phyloP scores from a whole-genome alignment of 2,888 invertebrate genomes.

The Nomada flava region DNA sequence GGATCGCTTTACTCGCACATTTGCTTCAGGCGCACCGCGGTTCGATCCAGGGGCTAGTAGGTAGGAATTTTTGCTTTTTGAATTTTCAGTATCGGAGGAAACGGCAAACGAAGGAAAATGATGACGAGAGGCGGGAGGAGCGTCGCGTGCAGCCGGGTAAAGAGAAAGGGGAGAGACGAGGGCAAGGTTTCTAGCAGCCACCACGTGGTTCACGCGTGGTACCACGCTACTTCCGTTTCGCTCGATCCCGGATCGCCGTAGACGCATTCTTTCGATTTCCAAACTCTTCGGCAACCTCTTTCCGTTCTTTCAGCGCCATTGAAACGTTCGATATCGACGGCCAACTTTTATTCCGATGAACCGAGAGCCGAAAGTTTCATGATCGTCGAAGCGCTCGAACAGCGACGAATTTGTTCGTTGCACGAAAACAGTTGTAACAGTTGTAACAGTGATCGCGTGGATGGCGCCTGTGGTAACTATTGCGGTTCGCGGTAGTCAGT shows the following conservation, averaged over 20 bases:
- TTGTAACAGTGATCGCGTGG: conserved; percentile 59
- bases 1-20: too few species aligned
- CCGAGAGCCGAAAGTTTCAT: background rate
- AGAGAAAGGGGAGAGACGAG: conserved; percentile 6
- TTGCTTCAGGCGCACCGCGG: too few species aligned
- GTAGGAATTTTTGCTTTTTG: too few species aligned
- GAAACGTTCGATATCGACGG: background rate
- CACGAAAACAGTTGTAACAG: background rate
- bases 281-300: background rate
- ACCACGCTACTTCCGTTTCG: conserved; percentile 28
- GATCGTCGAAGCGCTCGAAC: background rate
- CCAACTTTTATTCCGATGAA: background rate
- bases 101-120: background rate
- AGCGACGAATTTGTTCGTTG: background rate
- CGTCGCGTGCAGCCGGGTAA: too few species aligned
- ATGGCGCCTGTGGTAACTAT: conserved; percentile 64
- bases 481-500: conserved; percentile 55
- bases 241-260: background rate
- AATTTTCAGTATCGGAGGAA: too few species aligned
- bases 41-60: too few species aligned
- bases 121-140: background rate
- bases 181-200: conserved; percentile 29
- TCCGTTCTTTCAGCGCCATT: background rate
- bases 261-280: too few species aligned
- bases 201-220: conserved; percentile 79